Evolutionary conservation across 2,797 vertebrate species (phyloP).

Genomic region (Columba guinea): DNA sequence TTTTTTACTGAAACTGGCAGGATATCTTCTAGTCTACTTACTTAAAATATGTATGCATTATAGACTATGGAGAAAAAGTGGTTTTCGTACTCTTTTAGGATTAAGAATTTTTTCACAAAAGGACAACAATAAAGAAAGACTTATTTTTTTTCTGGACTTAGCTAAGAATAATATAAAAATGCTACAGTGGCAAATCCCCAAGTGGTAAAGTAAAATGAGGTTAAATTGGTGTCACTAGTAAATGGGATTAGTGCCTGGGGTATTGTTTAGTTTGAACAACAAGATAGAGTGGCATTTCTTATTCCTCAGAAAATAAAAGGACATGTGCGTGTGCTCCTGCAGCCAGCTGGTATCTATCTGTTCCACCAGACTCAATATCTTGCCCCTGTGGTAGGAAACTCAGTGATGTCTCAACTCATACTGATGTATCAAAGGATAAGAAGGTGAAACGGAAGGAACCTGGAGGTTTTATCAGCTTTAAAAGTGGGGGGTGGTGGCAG

Average conservation of each 20-base stretch:
- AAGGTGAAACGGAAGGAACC: not conserved
- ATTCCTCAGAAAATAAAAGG: not conserved
- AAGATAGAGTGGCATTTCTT: not conserved
- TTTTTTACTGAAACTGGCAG: conserved; percentile 49
- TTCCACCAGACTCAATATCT: not conserved
- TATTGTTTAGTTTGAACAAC: not conserved
- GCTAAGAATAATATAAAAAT: conserved; percentile 25
- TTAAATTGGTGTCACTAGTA: not conserved
- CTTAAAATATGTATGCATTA: conserved; percentile 72
- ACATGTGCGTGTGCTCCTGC: not conserved
- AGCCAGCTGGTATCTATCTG: not conserved
- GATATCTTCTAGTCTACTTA: conserved; percentile 28
- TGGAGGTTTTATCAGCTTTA: not conserved
- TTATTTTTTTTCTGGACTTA: not conserved
- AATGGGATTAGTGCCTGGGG: not conserved
- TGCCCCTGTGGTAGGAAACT: not conserved
- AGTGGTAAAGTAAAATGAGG: not conserved
- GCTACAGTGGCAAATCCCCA: conserved; percentile 6
- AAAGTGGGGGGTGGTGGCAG: not conserved
- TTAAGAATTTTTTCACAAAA: conserved; percentile 55
- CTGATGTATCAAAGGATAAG: not conserved
- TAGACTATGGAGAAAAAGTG: conserved; percentile 9
- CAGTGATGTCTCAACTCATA: not conserved
- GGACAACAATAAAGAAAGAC: conserved; percentile 16
- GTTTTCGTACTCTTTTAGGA: not conserved